Evolutionary conservation across 2,113 vertebrate genomes (phyloP), one percentile per base, ranked within the genome.

Genomic region (Cariama cristata): DNA sequence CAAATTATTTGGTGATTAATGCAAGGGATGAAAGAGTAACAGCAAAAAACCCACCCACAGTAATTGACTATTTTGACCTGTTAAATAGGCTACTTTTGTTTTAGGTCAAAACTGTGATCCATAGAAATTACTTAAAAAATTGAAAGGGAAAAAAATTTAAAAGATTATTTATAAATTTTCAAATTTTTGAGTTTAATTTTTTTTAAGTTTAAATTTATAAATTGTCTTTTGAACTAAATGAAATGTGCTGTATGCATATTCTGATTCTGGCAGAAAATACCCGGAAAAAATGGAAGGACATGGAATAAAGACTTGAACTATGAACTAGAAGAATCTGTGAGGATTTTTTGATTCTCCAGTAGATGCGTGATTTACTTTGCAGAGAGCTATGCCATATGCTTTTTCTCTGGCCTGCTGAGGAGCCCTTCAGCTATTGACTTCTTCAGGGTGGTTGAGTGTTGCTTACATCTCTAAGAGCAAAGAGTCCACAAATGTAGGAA

Each of bases 41-140:
- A 53, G 5, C 8, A 79, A 71, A 81, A 59, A 3, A 0, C 3
- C 53, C 27, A 53, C 4, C 1, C 23, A 14, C 2, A 4, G 5
- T 56, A 66, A 6, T 10, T 87, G 27, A 47, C 22, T 91, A 14
- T 69, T 96, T 79, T 88, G 35, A 45, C 6, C 5, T 1, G 7
- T 44, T 79, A 42, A 82, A 79, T 24, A 56, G 5, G 15, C 1
- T 72, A 55, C 9, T 30, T 71, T 47, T 88, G 3, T 0, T 63
- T 40, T 64, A 52, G 10, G 14, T 63, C 9, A 69, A 50, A 76
- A 60, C 1, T 24, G 6, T 21, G 1, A 2, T 60, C 14, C 86
- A 11, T 22, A 21, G 40, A 76, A 88, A 79, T 35, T 55, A 33
- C 5, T 50, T 86, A 2, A 64, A 79, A 79, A 82, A 55, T 52